Evolutionary conservation across 2,797 vertebrate genomes (phyloP), one percentile per base, ranked within the genome.

Genomic region (Meriones psammophilus): DNA sequence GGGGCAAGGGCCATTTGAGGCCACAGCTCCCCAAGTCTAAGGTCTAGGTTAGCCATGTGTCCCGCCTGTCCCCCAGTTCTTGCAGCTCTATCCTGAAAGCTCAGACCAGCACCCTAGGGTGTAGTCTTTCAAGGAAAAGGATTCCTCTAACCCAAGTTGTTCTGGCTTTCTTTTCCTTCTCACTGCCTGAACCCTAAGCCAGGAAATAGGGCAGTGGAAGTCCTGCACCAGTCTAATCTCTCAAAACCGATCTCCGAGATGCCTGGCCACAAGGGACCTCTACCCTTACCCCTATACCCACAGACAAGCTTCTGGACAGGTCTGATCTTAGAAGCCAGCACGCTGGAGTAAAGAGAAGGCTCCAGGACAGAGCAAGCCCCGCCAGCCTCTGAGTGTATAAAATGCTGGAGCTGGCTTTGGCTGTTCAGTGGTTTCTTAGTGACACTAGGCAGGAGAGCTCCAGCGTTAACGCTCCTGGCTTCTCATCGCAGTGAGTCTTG

Each of bases 341-440:
- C 54, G 85, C 95, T 66, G 15, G 60, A 77, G 89, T 81, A 91
- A 80, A 94, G 96, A 71, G 97, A 42, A 42, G 93, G 94, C 39
- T 56, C 26, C 24, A 64, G 89, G 6, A 93, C 96, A 84, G 87
- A 33, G 17, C 89, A 97, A 94, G 98, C 97, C 97, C 98, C 98
- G 97, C 98, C 93, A 20, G 14, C 22, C 73, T 12, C 42, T 50
- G 42, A 96, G 66, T 94, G 54, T 98, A 98, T 98, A 99, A 98
- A 98, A 95, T 54, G 8, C 94, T 93, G 94, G 88, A 95, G 92
- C 96, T 54, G 62, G 97, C 77, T 88, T 96, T 58, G 87, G 95
- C 94, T 94, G 92, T 77, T 96, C 98, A 98, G 98, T 97, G 97
- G 97, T 98, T 98, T 98, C 93, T 97, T 92, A 95, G 97, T 96